Conservation (phyloP, 2,888 invertebrate genomes). For the Rosalia funebris region DNA sequence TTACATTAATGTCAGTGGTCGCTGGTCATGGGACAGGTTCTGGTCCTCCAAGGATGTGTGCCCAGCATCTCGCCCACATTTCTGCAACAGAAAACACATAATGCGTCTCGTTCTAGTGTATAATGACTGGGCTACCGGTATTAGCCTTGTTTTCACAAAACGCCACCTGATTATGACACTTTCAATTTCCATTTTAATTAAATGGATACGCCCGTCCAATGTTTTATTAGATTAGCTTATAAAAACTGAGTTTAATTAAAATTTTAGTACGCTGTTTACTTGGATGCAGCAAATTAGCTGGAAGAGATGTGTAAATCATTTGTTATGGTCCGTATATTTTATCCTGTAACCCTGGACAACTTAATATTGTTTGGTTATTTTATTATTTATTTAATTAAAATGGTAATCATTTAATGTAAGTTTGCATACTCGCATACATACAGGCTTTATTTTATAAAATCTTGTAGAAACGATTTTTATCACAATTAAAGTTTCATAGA, state of each 20-base stretch:
- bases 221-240: constrained; percentile 22
- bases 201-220: constrained; percentile 28
- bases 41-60: constrained; percentile 25
- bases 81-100: constrained; percentile 53
- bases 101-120: constrained; percentile 40
- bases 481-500: no score
- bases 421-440: constrained; percentile 31
- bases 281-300: constrained; percentile 19
- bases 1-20: constrained; percentile 29
- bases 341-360: no score
- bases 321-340: constrained; percentile 24
- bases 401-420: constrained; percentile 29
- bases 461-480: no score
- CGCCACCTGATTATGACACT: constrained; percentile 31
- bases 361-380: constrained; percentile 26
- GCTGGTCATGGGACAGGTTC: constrained; percentile 34
- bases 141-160: constrained; percentile 36
- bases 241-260: constrained; percentile 31
- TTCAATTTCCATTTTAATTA: constrained; percentile 42
- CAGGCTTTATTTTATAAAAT: background rate
- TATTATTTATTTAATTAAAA: constrained; percentile 31
- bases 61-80: constrained; percentile 42
- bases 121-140: constrained; percentile 50
- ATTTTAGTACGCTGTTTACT: constrained; percentile 25
- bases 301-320: constrained; percentile 34